Conservation (phyloP, 1,140 invertebrate species). For the Drosophila obscura region DNA sequence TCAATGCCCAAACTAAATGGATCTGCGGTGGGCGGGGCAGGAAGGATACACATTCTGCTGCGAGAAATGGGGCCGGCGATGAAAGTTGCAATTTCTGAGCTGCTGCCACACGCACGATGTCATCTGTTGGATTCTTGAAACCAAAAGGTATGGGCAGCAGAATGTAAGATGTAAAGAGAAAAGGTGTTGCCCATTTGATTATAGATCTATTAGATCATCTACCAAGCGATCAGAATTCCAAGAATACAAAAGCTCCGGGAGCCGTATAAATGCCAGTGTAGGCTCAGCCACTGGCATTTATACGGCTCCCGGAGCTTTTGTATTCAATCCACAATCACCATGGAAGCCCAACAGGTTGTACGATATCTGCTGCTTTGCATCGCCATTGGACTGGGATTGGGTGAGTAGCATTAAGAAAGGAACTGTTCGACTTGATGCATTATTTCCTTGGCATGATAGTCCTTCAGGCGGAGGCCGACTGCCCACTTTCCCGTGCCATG, state of each 20-base stretch:
- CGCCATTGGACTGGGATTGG: slow-evolving; percentile 21
- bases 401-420: background rate
- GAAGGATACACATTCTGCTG: slow-evolving; percentile 36
- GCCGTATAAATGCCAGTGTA: slow-evolving; percentile 31
- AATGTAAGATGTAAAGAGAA: too few species aligned
- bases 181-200: too few species aligned
- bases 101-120: too few species aligned
- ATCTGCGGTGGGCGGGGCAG: background rate
- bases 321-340: slow-evolving; percentile 2
- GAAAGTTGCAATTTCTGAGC: too few species aligned
- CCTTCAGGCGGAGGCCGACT: slow-evolving; percentile 30
- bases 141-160: too few species aligned
- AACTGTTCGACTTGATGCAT: too few species aligned
- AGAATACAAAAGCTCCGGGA: background rate
- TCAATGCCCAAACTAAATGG: background rate
- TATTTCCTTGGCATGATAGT: background rate
- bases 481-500: slow-evolving; percentile 34
- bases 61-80: background rate
- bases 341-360: slow-evolving; percentile 28
- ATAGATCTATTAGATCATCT: too few species aligned
- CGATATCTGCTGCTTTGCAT: slow-evolving; percentile 13
- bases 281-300: slow-evolving; percentile 13
- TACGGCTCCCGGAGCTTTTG: slow-evolving; percentile 1
- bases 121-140: too few species aligned
- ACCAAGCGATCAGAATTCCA: too few species aligned